Conservation (phyloP, 2,797 vertebrate species). For the Lepus oiostolus region DNA sequence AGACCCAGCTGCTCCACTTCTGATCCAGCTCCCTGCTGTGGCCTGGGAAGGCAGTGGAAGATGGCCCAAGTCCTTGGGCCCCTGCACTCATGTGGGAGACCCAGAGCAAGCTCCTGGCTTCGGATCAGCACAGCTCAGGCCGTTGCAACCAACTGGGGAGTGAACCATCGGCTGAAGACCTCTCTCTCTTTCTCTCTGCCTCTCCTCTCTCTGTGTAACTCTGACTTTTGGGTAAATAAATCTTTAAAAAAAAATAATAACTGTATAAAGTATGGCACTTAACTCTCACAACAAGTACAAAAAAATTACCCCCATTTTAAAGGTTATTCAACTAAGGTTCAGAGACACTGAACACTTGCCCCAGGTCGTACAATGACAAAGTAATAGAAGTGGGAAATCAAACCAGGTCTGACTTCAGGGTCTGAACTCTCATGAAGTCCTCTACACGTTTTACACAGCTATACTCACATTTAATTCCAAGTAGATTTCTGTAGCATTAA, state of each 20-base stretch:
- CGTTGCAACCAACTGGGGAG: no score
- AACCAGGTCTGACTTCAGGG: constrained; percentile 6
- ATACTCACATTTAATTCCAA: constrained; percentile 1
- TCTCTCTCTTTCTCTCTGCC: no score
- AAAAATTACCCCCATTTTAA: neutral
- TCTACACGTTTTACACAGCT: neutral
- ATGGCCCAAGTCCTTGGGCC: no score
- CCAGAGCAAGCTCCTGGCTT: no score
- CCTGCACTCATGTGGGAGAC: no score
- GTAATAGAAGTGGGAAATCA: neutral
- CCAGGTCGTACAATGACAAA: neutral
- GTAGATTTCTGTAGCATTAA: constrained; percentile 25
- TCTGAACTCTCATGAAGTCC: neutral
- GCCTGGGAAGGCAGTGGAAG: no score
- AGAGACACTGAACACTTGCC: neutral
- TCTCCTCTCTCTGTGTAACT: no score
- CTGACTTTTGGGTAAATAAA: no score
- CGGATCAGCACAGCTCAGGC: no score
- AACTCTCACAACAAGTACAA: neutral
- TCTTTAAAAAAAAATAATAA: neutral
- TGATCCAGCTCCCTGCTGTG: no score
- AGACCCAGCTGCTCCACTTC: no score
- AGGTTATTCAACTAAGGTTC: neutral
- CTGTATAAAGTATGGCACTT: neutral
- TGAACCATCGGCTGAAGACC: no score